Evolutionary conservation across 1,140 invertebrate genomes (phyloP), one percentile per base, ranked within the genome.

Genomic region (Drosophila ogumai): DNA sequence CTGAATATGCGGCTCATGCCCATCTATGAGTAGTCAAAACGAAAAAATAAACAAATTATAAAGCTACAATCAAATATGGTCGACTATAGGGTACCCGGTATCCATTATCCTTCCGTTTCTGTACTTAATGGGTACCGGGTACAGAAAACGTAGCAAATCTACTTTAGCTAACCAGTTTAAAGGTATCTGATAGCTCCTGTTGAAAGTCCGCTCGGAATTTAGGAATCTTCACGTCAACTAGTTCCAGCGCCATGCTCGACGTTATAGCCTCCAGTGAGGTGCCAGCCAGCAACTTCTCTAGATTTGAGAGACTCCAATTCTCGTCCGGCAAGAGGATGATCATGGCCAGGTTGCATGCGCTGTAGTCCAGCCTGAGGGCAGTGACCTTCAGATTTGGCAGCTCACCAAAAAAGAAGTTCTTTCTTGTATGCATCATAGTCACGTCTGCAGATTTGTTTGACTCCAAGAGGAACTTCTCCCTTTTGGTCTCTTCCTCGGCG

Each of bases 121-220:
- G 1, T 22, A 6, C 12, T 9, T 5, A 10, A 31, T 17, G 28
- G 47, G 10, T 32, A 49, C 15, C 25, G 6, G 15, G 25, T 10
- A 5, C 1, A 17, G 3, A 17, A 32, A 28, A 28, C 25, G 0
- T 31, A 4, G 13, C 9, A 25, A 13, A 2, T 19, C 1, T 2
- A 34, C 9, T 47, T 13, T 9, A 12, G 4, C 59, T 82, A 77
- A 66, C 69, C 86, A 80, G 86, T 17, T 74, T 49, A 6, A 80
- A 87, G 1, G 95, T 94, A 82, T 94, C 84, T 8, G 75, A 82
- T 15, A 97, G 84, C 59, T 96, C 91, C 15, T 94, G 91, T 0
- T 91, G 93, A 12, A 94, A 92, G 87, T 96, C 95, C 17, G 96
- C 92, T 82, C 95, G 96, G 79, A 97, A 97, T 85, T 94, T 96